Percentiles rank a stretch among this genome's conserved stretches.
These are phyloP conservation scores for Aphelenchoides fujianensis DNA, from an alignment of 1,140 invertebrate genomes.

Conservation along the genomic window DNA sequence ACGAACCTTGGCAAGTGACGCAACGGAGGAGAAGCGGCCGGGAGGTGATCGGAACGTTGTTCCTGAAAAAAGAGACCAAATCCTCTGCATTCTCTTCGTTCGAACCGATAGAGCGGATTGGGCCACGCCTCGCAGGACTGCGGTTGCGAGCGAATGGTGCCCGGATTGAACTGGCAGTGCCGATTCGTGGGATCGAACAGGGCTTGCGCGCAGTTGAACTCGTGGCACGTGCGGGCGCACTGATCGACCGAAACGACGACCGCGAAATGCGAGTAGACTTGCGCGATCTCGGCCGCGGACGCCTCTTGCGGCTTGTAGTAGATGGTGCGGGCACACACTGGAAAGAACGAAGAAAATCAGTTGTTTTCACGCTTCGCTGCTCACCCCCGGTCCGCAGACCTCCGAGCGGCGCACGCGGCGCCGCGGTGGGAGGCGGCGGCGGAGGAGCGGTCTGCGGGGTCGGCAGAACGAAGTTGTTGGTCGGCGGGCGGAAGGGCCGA, in stretches of 20 bases:
- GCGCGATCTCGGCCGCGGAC: constrained; percentile 45
- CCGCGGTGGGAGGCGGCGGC: constrained; percentile 29
- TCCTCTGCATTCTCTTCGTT: background rate
- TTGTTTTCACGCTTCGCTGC: constrained; percentile 19
- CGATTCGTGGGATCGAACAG: constrained; percentile 56
- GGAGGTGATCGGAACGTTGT: constrained; percentile 12
- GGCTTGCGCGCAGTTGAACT: constrained; percentile 60
- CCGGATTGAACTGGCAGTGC: constrained; percentile 61
- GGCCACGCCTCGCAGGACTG: constrained; percentile 58
- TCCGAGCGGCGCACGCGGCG: constrained; percentile 12
- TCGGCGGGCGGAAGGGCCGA: constrained; percentile 35
- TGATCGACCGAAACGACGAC: constrained; percentile 62
- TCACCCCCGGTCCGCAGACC: constrained; percentile 13
- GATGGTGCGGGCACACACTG: constrained; percentile 63
- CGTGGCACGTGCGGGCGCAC: constrained; percentile 61
- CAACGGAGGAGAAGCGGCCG: background rate
- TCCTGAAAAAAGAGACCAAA: constrained; percentile 11
- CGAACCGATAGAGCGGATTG: constrained; percentile 53
- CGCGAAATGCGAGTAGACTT: constrained; percentile 58
- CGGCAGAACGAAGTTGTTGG: background rate
- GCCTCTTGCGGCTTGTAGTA: constrained; percentile 63
- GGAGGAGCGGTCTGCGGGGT: constrained; percentile 34
- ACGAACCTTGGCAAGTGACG: constrained; percentile 19
- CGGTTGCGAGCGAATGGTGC: constrained; percentile 47
- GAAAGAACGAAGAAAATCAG: constrained; percentile 19